A percentile compares a stretch with the other conserved stretches of the same genome.
phyloP scores from a whole-genome alignment of 2,888 invertebrate species.

The Syrista parreyssii region DNA sequence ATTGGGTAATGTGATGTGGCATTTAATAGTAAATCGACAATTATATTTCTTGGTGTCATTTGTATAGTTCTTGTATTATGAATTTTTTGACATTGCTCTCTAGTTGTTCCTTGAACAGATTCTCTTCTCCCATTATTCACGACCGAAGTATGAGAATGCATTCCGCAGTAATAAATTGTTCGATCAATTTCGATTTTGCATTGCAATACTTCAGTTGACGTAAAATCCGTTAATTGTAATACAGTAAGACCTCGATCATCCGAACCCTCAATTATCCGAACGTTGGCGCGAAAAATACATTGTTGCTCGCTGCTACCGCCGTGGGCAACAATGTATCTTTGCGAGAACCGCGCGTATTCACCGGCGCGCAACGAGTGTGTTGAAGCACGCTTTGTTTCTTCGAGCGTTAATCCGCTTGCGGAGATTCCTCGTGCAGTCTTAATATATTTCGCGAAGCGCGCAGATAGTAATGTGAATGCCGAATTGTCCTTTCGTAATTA shows the following conservation, averaged over 20 bases:
- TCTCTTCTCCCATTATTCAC: constrained; percentile 2
- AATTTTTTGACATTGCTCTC: constrained; percentile 11
- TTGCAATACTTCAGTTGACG: constrained; percentile 3
- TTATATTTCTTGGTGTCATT: neutral
- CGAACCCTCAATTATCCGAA: neutral
- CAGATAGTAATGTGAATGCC: constrained; percentile 11
- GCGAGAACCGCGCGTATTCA: constrained; percentile 9
- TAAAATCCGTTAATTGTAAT: constrained; percentile 18
- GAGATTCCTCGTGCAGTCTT: constrained; percentile 13
- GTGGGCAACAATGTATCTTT: constrained; percentile 19
- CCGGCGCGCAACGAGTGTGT: constrained; percentile 10
- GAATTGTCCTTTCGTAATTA: neutral
- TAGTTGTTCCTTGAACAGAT: constrained; percentile 3
- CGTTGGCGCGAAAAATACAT: constrained; percentile 10
- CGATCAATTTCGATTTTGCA: constrained; percentile 25
- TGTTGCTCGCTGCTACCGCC: constrained; percentile 12
- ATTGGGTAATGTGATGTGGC: neutral
- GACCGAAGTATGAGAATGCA: constrained; percentile 21
- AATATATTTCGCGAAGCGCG: constrained; percentile 10
- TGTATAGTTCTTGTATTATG: constrained; percentile 3
- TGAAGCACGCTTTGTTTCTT: constrained; percentile 14
- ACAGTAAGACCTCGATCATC: no score
- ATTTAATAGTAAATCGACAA: neutral
- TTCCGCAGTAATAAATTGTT: constrained; percentile 24
- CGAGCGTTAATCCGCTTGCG: constrained; percentile 13